A percentile compares a stretch with the other conserved stretches of the same genome.
Conservation (phyloP, 2,888 invertebrate genomes). For the Slavum lentiscoides region DNA sequence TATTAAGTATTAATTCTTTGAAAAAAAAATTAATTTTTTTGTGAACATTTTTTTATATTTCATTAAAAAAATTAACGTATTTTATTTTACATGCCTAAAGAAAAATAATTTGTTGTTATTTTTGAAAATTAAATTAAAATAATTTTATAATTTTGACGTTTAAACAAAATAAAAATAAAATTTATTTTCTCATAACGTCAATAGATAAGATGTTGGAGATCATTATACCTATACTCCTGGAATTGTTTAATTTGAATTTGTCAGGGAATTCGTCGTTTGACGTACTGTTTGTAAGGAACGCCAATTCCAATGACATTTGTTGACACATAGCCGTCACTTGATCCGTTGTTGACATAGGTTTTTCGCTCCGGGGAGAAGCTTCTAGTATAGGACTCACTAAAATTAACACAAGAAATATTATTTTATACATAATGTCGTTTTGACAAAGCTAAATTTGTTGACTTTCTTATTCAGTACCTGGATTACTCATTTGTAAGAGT, state of each 20-base stretch:
- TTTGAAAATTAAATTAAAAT: no score
- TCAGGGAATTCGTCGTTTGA: constrained; percentile 42
- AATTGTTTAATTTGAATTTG: constrained; percentile 32
- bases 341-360: constrained; percentile 59
- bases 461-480: constrained; percentile 58
- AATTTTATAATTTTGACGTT: no score
- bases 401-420: constrained; percentile 55
- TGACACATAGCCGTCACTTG: constrained; percentile 76
- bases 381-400: constrained; percentile 79
- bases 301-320: constrained; percentile 75
- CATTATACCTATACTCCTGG: constrained; percentile 20
- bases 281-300: constrained; percentile 69
- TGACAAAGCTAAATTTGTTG: not conserved
- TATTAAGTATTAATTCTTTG: no score
- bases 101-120: no score
- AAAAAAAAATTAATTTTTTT: no score
- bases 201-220: no score
- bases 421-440: not conserved
- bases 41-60: no score
- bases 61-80: no score
- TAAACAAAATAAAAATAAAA: no score
- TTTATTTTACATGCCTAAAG: no score
- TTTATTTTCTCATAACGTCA: no score
- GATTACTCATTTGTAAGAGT: constrained; percentile 61
- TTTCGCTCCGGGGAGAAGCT: constrained; percentile 67